These are phyloP conservation scores for Amphipoea oculea DNA, from an alignment of 2,888 invertebrate genomes.

Conservation along the genomic window DNA sequence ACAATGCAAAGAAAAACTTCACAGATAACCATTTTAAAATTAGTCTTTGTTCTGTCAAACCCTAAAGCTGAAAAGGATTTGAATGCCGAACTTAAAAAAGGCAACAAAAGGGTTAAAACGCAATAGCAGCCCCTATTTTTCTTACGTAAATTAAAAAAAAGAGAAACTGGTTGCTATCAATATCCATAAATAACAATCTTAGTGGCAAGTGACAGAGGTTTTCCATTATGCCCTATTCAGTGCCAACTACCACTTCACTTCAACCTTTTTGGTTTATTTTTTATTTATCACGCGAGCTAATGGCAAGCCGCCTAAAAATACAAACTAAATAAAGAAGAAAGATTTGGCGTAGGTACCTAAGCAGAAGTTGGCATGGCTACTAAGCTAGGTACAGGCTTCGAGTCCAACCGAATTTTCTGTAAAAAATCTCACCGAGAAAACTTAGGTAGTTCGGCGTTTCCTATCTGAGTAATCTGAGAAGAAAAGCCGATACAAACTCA, in stretches of 20 bases:
- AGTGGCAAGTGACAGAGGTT: slow-evolving; percentile 61
- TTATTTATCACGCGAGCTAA: slow-evolving; percentile 42
- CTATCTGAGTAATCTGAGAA: no score
- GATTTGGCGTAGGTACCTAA: neutral
- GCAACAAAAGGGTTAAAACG: slow-evolving; percentile 17
- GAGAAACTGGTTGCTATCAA: slow-evolving; percentile 36
- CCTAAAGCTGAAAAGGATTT: slow-evolving; percentile 4
- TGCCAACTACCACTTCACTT: slow-evolving; percentile 52
- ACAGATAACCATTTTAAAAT: neutral
- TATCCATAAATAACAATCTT: slow-evolving; percentile 59
- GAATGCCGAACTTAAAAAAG: slow-evolving; percentile 20
- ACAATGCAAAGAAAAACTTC: neutral
- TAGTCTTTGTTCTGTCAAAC: slow-evolving; percentile 10
- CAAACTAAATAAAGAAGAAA: slow-evolving; percentile 11
- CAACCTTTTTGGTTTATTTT: slow-evolving; percentile 51
- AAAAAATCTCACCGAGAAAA: neutral
- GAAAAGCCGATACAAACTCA: no score
- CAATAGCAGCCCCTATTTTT: slow-evolving; percentile 21
- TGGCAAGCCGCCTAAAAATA: slow-evolving; percentile 36
- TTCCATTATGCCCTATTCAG: slow-evolving; percentile 60
- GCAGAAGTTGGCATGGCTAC: slow-evolving; percentile 12
- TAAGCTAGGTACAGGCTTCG: neutral
- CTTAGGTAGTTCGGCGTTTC: neutral
- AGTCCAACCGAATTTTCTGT: neutral
- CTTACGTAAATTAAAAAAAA: slow-evolving; percentile 49